Evolutionary conservation across 2,797 vertebrate genomes (phyloP).

Genomic region (Malacoraja senta): DNA sequence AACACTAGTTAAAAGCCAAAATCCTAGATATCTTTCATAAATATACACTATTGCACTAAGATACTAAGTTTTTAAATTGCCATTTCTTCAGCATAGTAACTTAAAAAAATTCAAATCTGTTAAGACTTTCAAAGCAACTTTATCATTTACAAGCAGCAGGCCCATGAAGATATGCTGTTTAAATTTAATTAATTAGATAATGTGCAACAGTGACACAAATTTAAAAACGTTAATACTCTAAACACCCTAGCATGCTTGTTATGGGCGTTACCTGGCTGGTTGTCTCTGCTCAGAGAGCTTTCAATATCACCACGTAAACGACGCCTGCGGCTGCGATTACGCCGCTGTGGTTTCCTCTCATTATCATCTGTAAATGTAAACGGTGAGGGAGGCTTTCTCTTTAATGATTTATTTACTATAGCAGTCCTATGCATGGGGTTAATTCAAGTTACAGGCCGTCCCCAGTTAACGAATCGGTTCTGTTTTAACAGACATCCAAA

Average conservation of each 20-base stretch:
- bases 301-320: conserved; percentile 69
- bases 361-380: conserved; percentile 84
- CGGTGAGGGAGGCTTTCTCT: conserved; percentile 61
- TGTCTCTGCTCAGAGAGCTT: conserved; percentile 57
- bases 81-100: neutral
- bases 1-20: neutral
- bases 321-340: conserved; percentile 95
- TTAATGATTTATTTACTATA: conserved; percentile 19
- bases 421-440: neutral
- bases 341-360: conserved; percentile 88
- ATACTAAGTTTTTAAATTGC: neutral
- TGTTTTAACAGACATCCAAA: too few relatives aligned
- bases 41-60: neutral
- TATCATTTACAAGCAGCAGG: neutral
- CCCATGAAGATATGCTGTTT: neutral
- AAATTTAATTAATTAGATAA: conserved; percentile 14
- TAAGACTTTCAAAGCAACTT: conserved; percentile 15
- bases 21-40: neutral
- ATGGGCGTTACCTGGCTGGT: conserved; percentile 89
- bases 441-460: neutral
- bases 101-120: neutral
- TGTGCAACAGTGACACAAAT: neutral
- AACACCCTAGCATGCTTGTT: conserved; percentile 68
- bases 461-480: too few relatives aligned
- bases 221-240: conserved; percentile 47